Evolutionary conservation across 2,888 invertebrate genomes (phyloP).

Genomic region (Hirtodrosophila trivittata): DNA sequence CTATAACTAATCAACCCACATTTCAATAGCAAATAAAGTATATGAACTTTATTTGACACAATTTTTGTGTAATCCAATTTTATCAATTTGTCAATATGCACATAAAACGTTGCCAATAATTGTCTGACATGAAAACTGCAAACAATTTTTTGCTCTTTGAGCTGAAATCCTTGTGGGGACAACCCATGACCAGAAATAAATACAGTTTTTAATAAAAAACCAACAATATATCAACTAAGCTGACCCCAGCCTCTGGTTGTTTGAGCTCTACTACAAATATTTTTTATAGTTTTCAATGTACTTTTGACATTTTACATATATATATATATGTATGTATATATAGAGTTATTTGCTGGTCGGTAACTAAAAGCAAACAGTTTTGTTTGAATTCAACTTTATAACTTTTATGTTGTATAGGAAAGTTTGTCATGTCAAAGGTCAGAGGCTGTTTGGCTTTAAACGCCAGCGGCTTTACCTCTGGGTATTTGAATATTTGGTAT

Average conservation of each 20-base stretch:
- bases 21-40: no score
- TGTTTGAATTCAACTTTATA: conserved; percentile 12
- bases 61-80: background rate
- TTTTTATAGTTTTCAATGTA: conserved; percentile 4
- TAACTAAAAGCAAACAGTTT: conserved; percentile 6
- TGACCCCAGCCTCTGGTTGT: no score
- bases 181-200: no score
- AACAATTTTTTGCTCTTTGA: no score
- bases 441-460: background rate
- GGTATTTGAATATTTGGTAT: conserved; percentile 30
- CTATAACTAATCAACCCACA: no score
- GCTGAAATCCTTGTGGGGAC: no score
- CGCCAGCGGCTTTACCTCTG: background rate
- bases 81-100: background rate
- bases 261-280: no score
- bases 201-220: no score
- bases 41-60: background rate
- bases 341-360: background rate
- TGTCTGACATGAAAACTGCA: background rate
- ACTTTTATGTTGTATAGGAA: conserved; percentile 5
- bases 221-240: no score
- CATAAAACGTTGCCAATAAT: background rate
- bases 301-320: conserved; percentile 19
- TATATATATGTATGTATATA: background rate
- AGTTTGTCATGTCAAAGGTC: conserved; percentile 59